Evolutionary conservation across 2,113 vertebrate genomes (phyloP).

Genomic region (Pterocles burchelli): DNA sequence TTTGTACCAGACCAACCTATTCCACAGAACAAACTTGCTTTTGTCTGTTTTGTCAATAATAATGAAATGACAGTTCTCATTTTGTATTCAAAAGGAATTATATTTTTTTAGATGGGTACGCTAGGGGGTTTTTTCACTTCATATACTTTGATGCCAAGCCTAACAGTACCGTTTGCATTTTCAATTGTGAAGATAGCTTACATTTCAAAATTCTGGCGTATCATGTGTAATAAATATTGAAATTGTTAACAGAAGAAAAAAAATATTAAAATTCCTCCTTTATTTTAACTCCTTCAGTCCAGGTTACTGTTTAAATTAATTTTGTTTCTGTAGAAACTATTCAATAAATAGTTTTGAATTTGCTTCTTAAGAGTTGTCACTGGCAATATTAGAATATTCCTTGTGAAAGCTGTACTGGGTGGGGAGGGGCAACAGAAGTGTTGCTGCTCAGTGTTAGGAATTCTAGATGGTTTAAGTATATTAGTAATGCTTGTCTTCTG

Average conservation of each 20-base stretch:
- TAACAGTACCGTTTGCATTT: slow-evolving; percentile 15
- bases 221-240: neutral
- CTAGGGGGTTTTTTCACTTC: slow-evolving; percentile 44
- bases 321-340: slow-evolving; percentile 17
- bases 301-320: neutral
- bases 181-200: neutral
- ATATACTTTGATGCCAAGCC: slow-evolving; percentile 52
- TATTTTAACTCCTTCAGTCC: neutral
- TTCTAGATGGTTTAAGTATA: neutral
- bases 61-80: slow-evolving; percentile 55
- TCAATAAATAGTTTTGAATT: slow-evolving; percentile 55
- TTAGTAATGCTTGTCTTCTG: neutral
- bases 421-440: neutral
- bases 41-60: slow-evolving; percentile 40
- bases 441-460: neutral
- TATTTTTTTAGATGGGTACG: slow-evolving; percentile 67
- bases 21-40: slow-evolving; percentile 31
- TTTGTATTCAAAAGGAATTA: slow-evolving; percentile 68
- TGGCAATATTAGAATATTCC: slow-evolving; percentile 1
- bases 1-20: slow-evolving; percentile 10
- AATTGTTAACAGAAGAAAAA: neutral
- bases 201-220: neutral
- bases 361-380: neutral
- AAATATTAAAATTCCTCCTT: neutral
- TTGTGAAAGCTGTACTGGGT: neutral